Evolutionary conservation across 1,140 invertebrate genomes (phyloP).

Genomic region (Agrypnia vestita): DNA sequence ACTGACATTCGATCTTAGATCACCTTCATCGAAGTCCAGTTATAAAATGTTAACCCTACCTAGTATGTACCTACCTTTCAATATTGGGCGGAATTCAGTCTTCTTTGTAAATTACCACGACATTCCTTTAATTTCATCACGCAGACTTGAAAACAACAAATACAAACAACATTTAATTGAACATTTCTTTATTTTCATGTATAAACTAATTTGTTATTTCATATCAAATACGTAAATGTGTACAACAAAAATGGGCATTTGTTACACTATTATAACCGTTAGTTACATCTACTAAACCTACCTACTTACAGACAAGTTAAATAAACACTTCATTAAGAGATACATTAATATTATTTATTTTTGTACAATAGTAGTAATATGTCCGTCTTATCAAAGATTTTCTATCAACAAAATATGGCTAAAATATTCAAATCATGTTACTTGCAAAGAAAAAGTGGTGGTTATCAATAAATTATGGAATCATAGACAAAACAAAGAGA

Average conservation of each 20-base stretch:
- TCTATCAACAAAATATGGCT: no score
- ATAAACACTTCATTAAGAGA: conserved; percentile 40
- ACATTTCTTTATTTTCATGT: conserved; percentile 55
- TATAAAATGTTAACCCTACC: no score
- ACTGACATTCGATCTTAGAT: no score
- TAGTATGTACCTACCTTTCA: no score
- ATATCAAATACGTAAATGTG: conserved; percentile 54
- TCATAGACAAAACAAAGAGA: no score
- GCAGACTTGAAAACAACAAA: background rate
- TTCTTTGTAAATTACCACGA: no score
- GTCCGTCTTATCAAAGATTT: conserved; percentile 31
- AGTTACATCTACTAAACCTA: conserved; percentile 36
- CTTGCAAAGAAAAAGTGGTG: no score
- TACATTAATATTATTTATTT: conserved; percentile 46
- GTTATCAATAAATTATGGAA: no score
- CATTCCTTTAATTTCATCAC: no score
- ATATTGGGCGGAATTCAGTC: no score
- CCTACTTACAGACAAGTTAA: conserved; percentile 49
- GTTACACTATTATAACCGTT: conserved; percentile 49
- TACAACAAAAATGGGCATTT: conserved; percentile 52
- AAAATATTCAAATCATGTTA: no score
- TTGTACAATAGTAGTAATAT: conserved; percentile 56
- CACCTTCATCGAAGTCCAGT: no score
- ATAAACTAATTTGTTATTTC: conserved; percentile 58
- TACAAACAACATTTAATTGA: conserved; percentile 30